Evolutionary conservation across 2,797 vertebrate genomes (phyloP).

Genomic region (Melanotaenia boesemani): DNA sequence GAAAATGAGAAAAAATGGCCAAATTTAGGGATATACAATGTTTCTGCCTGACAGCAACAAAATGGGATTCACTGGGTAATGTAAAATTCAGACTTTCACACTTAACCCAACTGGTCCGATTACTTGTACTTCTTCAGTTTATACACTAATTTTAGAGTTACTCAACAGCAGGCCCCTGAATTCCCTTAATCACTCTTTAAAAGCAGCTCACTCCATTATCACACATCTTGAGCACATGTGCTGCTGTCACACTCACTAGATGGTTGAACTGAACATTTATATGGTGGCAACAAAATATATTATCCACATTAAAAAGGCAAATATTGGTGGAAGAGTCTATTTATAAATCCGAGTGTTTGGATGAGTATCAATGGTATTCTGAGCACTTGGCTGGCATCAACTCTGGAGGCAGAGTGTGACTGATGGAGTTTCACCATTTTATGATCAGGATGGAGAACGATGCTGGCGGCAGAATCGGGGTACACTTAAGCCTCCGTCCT

Average conservation of each 20-base stretch:
- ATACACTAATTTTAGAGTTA: constrained; percentile 6
- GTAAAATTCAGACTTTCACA: background rate
- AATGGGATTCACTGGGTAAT: background rate
- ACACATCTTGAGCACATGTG: constrained; percentile 11
- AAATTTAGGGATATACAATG: too few relatives aligned
- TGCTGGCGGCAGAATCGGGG: constrained; percentile 63
- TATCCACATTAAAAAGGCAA: constrained; percentile 29
- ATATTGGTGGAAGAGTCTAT: constrained; percentile 59
- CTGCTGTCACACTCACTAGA: constrained; percentile 16
- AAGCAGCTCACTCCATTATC: constrained; percentile 33
- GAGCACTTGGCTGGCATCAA: constrained; percentile 72
- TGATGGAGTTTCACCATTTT: constrained; percentile 78
- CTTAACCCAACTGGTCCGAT: constrained; percentile 18
- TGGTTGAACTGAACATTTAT: constrained; percentile 25
- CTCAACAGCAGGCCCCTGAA: constrained; percentile 51
- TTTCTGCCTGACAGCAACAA: too few relatives aligned
- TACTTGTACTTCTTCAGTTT: constrained; percentile 1
- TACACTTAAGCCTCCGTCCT: constrained; percentile 72
- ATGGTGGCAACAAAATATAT: constrained; percentile 34
- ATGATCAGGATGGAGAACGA: constrained; percentile 61
- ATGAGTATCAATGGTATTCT: constrained; percentile 69
- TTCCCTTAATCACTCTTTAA: constrained; percentile 52
- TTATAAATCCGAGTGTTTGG: constrained; percentile 66
- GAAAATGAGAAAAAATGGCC: too few relatives aligned
- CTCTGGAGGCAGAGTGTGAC: constrained; percentile 60